Evolutionary conservation across 1,140 invertebrate species (phyloP), one percentile per base, ranked within the genome.

Genomic region (Apolygus lucorum): DNA sequence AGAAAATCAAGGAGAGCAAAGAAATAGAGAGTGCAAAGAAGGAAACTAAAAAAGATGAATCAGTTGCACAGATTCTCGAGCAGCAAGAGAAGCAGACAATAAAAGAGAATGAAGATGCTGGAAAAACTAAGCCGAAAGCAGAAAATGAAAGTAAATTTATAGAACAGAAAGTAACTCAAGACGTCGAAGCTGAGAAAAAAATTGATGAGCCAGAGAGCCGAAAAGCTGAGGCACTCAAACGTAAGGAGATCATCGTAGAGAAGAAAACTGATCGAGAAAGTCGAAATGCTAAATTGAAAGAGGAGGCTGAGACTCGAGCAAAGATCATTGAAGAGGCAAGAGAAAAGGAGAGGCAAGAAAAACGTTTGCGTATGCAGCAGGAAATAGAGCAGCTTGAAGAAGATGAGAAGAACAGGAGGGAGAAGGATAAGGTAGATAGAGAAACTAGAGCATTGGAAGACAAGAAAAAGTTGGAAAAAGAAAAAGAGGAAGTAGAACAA

Each of bases 271-370:
- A 73, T 63, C 65, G 70, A 72, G 72, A 73, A 11, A 59, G 54
- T 4, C 8, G 22, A 59, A 21, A 59, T 29, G n/a, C 13, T 24
- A 24, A 67, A 25, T 2, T 25, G 8, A 52, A 67, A 49, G n/a
- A 49, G 34, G 25, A 34, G n/a, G 25, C 21, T 22, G 13, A 21
- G 22, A n/a, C 34, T 21, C n/a, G 49, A 52, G 34, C 2, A 26
- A 26, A 67, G 49, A 13, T 29, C 68, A n/a, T n/a, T n/a, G n/a
- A 52, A 28, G 13, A 68, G 52, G 52, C 24, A 65, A 25, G 63
- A 70, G 34, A 63, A 71, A 29, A 67, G 68, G 17, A 71, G 70
- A 69, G 68, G 71, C 67, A 72, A 71, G 52, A 67, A 74, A 13
- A 22, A 22, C 22, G 8, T 4, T 14, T 59, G 54, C 54, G 11